phyloP scores from a whole-genome alignment of 1,140 invertebrate species.

The Atopsyche davidsoni region DNA sequence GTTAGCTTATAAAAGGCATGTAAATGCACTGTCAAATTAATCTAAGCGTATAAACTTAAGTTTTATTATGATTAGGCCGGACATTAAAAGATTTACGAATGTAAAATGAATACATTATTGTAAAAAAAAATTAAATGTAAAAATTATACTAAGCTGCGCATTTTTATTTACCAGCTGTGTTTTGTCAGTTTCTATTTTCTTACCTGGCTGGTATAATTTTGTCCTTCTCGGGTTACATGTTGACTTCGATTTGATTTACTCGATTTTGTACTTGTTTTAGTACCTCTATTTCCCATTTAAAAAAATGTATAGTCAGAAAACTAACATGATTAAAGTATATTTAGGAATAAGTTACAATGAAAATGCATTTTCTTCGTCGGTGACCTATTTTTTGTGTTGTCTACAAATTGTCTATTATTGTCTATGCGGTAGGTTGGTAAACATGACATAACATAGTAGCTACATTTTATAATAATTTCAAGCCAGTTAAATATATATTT shows the following conservation, averaged over 20 bases:
- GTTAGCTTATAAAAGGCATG: constrained; percentile 5
- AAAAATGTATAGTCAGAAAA: constrained; percentile 5
- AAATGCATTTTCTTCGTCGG: constrained; percentile 1
- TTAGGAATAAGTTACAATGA: constrained; percentile 1
- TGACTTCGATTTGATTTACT: constrained; percentile 1
- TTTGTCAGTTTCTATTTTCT: constrained; percentile 9
- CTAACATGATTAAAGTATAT: constrained; percentile 9
- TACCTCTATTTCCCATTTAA: constrained; percentile 22
- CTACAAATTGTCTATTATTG: too few relatives aligned
- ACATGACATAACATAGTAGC: too few relatives aligned
- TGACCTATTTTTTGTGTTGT: constrained; percentile 15
- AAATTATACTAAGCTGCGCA: constrained; percentile 13
- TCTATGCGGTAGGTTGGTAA: too few relatives aligned
- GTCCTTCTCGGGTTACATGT: constrained; percentile 16
- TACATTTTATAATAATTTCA: too few relatives aligned
- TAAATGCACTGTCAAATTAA: background rate
- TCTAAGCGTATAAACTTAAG: too few relatives aligned
- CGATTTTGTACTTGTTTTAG: constrained; percentile 4
- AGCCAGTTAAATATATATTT: too few relatives aligned
- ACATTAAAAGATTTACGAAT: background rate
- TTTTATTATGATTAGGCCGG: background rate
- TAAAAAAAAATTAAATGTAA: background rate
- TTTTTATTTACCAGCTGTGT: constrained; percentile 22
- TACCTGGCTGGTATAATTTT: constrained; percentile 19
- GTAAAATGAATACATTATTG: background rate